Evolutionary conservation across 2,888 invertebrate genomes (phyloP), one percentile per base, ranked within the genome.

Genomic region (Lamproptera curius): DNA sequence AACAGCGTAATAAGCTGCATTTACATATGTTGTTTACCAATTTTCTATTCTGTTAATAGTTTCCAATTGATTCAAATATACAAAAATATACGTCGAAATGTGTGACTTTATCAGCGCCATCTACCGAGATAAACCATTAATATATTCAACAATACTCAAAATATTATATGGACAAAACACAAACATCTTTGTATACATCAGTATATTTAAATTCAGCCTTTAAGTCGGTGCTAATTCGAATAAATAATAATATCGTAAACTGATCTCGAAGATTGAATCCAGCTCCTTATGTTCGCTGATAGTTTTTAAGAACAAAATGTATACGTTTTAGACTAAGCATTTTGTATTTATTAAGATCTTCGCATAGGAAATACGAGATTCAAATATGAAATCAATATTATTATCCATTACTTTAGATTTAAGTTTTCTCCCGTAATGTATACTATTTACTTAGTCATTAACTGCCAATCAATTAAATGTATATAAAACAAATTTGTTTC

Each of bases 371-470:
- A n/a, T n/a, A n/a, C n/a, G n/a, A n/a, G n/a, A n/a, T n/a, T n/a
- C n/a, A n/a, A n/a, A n/a, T n/a, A n/a, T n/a, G n/a, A n/a, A n/a
- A n/a, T 53, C 53, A 70, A 66, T 73, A 73, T 73, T 76, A 75
- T 75, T 75, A 75, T 57, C 56, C 63, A 56, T 38, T 50, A 2
- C 31, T n/a, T 31, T 31, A 2, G 31, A 13, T 33, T 33, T 33
- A 11, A 33, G 13, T 20, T 20, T 13, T 5, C 33, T 33, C 13
- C 20, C 20, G 6, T 20, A 20, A 20, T 20, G 60, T 71, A 67
- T 65, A 67, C 65, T 46, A 14, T 39, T 71, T 71, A 58, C 65
- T 67, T 74, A 78, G 78, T 77, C 73, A 76, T 70, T 73, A 76
- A 80, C 79, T 83, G 82, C 81, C 81, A 82, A 76, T 59, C 13